Evolutionary conservation across 2,888 invertebrate genomes (phyloP).

Genomic region (Allophyes oxyacanthae): DNA sequence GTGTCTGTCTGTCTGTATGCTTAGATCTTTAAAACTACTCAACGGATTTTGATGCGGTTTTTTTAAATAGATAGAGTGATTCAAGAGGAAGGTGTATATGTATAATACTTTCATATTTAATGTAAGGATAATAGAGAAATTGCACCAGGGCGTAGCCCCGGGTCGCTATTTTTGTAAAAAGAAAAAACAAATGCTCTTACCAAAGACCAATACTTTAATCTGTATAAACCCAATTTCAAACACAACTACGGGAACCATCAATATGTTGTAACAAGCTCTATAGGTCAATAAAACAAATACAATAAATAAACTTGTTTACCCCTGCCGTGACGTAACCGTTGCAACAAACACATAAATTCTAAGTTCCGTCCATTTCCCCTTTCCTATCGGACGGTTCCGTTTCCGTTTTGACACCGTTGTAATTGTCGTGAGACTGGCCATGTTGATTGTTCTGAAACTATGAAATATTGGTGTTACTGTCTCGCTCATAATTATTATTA

Average conservation of each 20-base stretch:
- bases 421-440: constrained; percentile 76
- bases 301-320: constrained; percentile 55
- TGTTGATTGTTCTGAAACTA: constrained; percentile 65
- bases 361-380: constrained; percentile 57
- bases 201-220: too few species aligned
- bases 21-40: too few species aligned
- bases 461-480: constrained; percentile 65
- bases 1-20: too few species aligned
- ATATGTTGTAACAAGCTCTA: constrained; percentile 11
- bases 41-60: too few species aligned
- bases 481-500: constrained; percentile 61
- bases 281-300: constrained; percentile 49
- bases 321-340: constrained; percentile 48
- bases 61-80: too few species aligned
- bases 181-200: too few species aligned
- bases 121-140: too few species aligned
- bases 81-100: too few species aligned
- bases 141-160: too few species aligned
- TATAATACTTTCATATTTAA: too few species aligned
- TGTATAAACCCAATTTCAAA: background rate
- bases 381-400: constrained; percentile 70
- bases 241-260: constrained; percentile 18
- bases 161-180: too few species aligned
- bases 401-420: constrained; percentile 81
- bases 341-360: constrained; percentile 65